Evolutionary conservation across 1,140 invertebrate genomes (phyloP).

Genomic region (Oryctes rhinoceros): DNA sequence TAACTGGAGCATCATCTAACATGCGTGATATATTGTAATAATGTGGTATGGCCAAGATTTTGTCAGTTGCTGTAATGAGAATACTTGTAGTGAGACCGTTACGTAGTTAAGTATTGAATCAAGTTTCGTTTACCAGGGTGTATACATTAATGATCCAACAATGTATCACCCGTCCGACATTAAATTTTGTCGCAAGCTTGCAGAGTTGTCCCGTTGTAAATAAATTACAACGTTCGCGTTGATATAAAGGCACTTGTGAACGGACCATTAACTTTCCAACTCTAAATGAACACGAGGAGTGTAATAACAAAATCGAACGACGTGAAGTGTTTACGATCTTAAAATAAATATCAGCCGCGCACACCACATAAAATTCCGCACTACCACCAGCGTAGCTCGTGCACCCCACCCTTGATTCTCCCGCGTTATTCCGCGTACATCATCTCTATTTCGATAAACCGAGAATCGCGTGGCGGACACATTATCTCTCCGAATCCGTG

Average conservation of each 20-base stretch:
- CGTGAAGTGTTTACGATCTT: slow-evolving; percentile 32
- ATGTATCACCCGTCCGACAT: neutral
- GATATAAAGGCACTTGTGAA: slow-evolving; percentile 10
- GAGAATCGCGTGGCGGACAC: neutral
- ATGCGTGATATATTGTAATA: no score
- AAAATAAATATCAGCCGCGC: slow-evolving; percentile 27
- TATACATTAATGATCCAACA: neutral
- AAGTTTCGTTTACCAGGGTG: neutral
- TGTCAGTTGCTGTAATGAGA: no score
- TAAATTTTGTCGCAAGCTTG: neutral
- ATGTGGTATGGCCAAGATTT: no score
- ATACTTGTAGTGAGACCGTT: no score
- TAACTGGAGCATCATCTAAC: no score
- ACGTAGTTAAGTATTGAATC: neutral
- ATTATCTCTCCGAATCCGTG: slow-evolving; percentile 30
- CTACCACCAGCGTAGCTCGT: neutral
- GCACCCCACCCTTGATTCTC: neutral
- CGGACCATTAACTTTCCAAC: slow-evolving; percentile 24
- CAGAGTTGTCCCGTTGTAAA: neutral
- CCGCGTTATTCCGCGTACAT: neutral
- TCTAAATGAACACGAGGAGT: slow-evolving; percentile 15
- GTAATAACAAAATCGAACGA: slow-evolving; percentile 37
- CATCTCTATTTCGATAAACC: slow-evolving; percentile 27
- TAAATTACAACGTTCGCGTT: slow-evolving; percentile 25
- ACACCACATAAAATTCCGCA: slow-evolving; percentile 26